Conservation (phyloP, 35 echinoderm and acorn worm genomes). For the Hemicentrotus pulcherrimus region DNA sequence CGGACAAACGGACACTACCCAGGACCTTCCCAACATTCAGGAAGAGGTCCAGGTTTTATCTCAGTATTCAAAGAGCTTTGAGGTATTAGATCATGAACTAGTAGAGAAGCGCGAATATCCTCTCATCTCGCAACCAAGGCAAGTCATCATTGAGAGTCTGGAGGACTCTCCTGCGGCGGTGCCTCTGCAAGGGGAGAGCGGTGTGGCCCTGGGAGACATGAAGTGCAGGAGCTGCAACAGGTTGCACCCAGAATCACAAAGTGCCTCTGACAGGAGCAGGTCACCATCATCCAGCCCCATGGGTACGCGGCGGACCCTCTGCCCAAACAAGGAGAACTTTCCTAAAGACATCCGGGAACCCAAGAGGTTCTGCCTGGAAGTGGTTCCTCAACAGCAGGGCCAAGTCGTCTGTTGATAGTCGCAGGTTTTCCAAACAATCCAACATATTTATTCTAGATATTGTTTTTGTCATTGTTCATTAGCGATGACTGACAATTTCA, state of each 20-base stretch:
- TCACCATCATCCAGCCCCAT: constrained; percentile 47
- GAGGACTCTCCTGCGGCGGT: background rate
- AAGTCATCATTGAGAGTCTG: background rate
- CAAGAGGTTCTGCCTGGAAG: constrained; percentile 48
- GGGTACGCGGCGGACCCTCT: constrained; percentile 41
- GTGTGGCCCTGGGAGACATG: background rate
- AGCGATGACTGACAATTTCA: background rate
- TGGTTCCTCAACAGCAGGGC: constrained; percentile 27
- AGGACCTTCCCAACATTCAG: background rate
- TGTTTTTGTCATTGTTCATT: background rate
- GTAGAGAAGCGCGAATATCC: background rate
- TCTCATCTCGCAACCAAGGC: background rate
- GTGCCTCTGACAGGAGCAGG: background rate
- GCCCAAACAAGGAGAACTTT: constrained; percentile 45
- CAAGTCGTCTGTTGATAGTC: constrained; percentile 49
- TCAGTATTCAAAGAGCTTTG: background rate
- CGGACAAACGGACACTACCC: background rate
- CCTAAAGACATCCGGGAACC: constrained; percentile 47
- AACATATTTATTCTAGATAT: constrained; percentile 34
- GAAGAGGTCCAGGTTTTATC: constrained; percentile 26
- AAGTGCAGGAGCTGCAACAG: constrained; percentile 4
- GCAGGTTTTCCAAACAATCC: background rate
- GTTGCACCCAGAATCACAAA: background rate
- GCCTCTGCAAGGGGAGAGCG: background rate
- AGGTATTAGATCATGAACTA: background rate